phyloP scores from a whole-genome alignment of 2,113 vertebrate genomes.

The Xenotilapia longispinis region DNA sequence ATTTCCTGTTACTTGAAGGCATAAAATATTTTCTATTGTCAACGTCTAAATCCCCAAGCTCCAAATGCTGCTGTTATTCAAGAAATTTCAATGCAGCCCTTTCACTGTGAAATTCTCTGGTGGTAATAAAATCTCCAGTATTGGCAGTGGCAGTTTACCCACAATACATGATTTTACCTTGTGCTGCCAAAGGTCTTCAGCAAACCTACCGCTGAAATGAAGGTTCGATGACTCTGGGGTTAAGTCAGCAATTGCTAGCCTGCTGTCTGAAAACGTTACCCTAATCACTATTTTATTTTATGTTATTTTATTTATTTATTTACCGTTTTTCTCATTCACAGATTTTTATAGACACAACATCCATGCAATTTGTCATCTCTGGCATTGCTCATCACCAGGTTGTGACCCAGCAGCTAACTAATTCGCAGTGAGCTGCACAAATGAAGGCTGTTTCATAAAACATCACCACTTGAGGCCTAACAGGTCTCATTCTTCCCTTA shows the following conservation, averaged over 20 bases:
- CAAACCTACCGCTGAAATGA: neutral
- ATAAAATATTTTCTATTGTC: neutral
- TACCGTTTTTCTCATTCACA: neutral
- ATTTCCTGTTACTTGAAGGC: neutral
- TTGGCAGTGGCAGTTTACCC: neutral
- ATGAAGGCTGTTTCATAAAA: constrained; percentile 66
- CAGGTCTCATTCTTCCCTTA: constrained; percentile 43
- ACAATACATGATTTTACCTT: neutral
- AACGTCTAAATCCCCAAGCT: neutral
- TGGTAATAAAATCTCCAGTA: neutral
- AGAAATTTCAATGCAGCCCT: constrained; percentile 9
- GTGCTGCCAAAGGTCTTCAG: neutral
- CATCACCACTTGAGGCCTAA: constrained; percentile 62
- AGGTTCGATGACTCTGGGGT: neutral
- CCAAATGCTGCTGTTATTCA: neutral
- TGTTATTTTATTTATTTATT: neutral
- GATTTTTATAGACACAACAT: neutral
- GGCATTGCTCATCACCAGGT: constrained; percentile 38
- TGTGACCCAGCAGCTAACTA: constrained; percentile 47
- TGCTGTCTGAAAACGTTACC: neutral
- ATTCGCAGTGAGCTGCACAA: constrained; percentile 37
- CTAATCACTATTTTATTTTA: neutral
- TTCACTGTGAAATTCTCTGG: neutral
- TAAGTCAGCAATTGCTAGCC: neutral
- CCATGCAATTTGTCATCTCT: constrained; percentile 28